phyloP scores from a whole-genome alignment of 2,113 vertebrate genomes.

The Typhlomys cinereus region DNA sequence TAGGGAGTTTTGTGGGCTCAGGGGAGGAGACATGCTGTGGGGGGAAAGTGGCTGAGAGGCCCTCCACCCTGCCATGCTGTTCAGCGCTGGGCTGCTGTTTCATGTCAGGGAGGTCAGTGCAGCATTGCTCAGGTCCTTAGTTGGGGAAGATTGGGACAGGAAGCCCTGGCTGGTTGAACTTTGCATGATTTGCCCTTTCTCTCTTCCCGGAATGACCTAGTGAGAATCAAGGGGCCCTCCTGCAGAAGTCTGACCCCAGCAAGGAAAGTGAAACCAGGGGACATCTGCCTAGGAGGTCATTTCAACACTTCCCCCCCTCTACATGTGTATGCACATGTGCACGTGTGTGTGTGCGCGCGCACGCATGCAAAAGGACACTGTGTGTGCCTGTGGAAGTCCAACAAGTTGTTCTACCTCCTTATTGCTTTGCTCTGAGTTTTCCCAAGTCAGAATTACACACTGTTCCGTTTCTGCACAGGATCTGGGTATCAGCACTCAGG shows the following conservation, averaged over 20 bases:
- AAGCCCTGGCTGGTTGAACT: neutral
- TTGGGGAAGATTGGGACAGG: too few relatives aligned
- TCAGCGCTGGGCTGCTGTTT: neutral
- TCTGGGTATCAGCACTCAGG: too few relatives aligned
- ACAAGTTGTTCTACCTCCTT: too few relatives aligned
- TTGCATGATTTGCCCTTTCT: neutral
- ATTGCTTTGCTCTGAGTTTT: too few relatives aligned
- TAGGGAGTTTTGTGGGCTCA: neutral
- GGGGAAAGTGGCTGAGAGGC: neutral
- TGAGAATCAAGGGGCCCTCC: neutral
- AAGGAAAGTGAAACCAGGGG: neutral
- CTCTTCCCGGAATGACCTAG: neutral
- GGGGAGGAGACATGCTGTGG: neutral
- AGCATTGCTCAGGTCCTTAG: too few relatives aligned
- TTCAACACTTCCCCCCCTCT: too few relatives aligned
- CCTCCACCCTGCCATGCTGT: rapidly evolving
- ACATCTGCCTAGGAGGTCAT: rapidly evolving
- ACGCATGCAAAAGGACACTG: too few relatives aligned
- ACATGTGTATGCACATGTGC: too few relatives aligned
- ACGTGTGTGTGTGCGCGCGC: too few relatives aligned
- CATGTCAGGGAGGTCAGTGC: neutral
- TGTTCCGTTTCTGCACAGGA: too few relatives aligned
- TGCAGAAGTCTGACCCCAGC: neutral
- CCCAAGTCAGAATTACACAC: too few relatives aligned
- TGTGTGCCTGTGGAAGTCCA: too few relatives aligned